These are phyloP conservation scores for Palaemon carinicauda DNA, from an alignment of 1,140 invertebrate genomes.

Conservation along the genomic window DNA sequence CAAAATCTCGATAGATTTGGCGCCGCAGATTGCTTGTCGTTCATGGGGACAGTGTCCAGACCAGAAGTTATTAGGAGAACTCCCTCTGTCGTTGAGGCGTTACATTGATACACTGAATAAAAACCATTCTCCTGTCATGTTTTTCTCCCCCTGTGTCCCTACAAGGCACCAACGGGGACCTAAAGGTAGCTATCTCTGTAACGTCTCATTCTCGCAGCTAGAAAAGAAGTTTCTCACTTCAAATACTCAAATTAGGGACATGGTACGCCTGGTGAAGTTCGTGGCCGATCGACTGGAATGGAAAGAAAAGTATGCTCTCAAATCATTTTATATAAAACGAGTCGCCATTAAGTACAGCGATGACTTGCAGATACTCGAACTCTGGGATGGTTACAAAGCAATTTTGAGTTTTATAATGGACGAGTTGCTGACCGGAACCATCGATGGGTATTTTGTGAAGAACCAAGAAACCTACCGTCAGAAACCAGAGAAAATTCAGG, in stretches of 20 bases:
- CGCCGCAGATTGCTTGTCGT: too few species aligned
- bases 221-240: not conserved
- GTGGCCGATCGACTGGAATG: not conserved
- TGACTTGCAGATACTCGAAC: not conserved
- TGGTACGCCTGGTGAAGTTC: not conserved
- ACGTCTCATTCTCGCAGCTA: not conserved
- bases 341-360: not conserved
- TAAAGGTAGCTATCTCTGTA: not conserved
- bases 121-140: not conserved
- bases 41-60: not conserved
- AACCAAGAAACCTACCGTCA: not conserved
- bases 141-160: not conserved
- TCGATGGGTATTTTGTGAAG: not conserved
- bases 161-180: too few species aligned
- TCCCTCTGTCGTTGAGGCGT: not conserved
- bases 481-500: not conserved
- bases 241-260: not conserved
- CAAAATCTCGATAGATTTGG: too few species aligned
- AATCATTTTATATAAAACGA: constrained; percentile 14
- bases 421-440: not conserved
- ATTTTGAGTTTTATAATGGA: not conserved
- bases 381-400: not conserved
- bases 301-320: not conserved
- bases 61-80: not conserved
- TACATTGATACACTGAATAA: not conserved